Percentiles rank a stretch among this genome's conserved stretches.
Conservation (phyloP, 1,140 invertebrate species). For the Macrocentrus cingulum region DNA sequence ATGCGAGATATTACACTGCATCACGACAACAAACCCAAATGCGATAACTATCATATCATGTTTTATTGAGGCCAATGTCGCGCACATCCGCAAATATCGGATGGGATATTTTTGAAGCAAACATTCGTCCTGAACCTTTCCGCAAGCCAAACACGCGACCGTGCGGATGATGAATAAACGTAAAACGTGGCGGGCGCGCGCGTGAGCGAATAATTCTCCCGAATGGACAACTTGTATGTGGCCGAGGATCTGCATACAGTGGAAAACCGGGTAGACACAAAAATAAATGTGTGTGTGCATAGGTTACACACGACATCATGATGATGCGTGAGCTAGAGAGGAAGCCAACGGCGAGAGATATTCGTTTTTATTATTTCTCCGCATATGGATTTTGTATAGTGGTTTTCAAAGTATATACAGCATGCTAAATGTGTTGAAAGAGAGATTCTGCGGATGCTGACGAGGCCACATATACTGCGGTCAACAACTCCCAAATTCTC, state of each 20-base stretch:
- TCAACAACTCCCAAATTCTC: too few relatives aligned
- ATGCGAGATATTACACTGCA: too few relatives aligned
- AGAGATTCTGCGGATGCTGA: conserved; percentile 2
- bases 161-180: not conserved
- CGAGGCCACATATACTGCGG: too few relatives aligned
- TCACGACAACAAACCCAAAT: too few relatives aligned
- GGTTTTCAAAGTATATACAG: not conserved
- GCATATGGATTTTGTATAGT: conserved; percentile 15
- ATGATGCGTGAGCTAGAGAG: not conserved
- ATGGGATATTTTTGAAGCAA: conserved; percentile 4
- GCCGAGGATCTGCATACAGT: too few relatives aligned
- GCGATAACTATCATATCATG: not conserved
- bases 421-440: not conserved
- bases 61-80: not conserved
- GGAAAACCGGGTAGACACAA: not conserved
- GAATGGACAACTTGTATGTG: too few relatives aligned
- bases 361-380: conserved; percentile 14
- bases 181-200: not conserved
- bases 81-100: not conserved
- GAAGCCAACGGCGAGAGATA: too few relatives aligned
- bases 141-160: not conserved
- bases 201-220: too few relatives aligned
- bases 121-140: conserved; percentile 3
- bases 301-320: too few relatives aligned
- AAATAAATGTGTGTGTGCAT: too few relatives aligned